Evolutionary conservation across 2,797 vertebrate species (phyloP).

Genomic region (Pantherophis vulpinus): DNA sequence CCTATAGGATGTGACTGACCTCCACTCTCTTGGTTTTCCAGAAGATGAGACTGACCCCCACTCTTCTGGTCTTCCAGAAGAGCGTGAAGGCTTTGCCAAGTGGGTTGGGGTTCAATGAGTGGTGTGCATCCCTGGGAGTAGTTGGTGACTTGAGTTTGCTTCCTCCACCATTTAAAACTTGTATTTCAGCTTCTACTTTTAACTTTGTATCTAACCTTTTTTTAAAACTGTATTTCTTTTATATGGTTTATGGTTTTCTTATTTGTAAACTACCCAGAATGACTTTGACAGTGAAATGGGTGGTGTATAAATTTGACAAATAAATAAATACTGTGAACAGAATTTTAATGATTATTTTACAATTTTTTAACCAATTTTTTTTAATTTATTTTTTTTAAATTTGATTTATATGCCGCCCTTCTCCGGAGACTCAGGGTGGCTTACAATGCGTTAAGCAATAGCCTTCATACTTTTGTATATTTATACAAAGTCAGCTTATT

Average conservation of each 20-base stretch:
- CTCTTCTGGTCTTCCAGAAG: not conserved
- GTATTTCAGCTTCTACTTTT: not conserved
- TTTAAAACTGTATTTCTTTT: not conserved
- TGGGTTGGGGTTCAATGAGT: not conserved
- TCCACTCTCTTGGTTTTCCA: too few species aligned
- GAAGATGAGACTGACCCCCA: too few species aligned
- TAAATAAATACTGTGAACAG: not conserved
- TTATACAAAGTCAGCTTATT: too few species aligned
- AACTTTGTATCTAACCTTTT: not conserved
- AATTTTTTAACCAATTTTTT: not conserved
- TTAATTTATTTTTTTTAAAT: too few species aligned
- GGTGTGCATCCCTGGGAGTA: not conserved
- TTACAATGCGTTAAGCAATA: too few species aligned
- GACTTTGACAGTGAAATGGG: not conserved
- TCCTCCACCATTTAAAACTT: too few species aligned
- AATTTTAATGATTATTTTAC: not conserved
- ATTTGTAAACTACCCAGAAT: not conserved
- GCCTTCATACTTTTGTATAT: too few species aligned
- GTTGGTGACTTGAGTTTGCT: not conserved
- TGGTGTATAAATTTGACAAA: not conserved
- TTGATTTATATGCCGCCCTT: too few species aligned
- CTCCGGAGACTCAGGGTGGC: too few species aligned
- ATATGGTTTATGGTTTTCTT: not conserved
- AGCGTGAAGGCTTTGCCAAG: not conserved
- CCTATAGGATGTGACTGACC: too few species aligned